Evolutionary conservation across 2,888 invertebrate genomes (phyloP).

Genomic region (Macrosoma leucophasiata): DNA sequence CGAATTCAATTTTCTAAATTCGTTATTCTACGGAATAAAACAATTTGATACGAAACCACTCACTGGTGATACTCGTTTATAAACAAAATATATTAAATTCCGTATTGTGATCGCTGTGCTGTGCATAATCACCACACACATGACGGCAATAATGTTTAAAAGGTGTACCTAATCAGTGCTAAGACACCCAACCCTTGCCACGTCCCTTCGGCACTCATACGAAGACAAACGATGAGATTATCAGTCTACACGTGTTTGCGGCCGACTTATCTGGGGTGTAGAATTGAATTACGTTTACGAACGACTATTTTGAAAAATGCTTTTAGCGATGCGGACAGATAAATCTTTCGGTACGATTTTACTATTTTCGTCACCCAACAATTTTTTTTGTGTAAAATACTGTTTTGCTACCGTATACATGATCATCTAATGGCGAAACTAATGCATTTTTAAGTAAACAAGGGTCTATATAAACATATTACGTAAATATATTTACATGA

Average conservation of each 20-base stretch:
- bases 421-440: too few relatives aligned
- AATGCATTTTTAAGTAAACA: too few relatives aligned
- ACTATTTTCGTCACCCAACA: too few relatives aligned
- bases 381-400: too few relatives aligned
- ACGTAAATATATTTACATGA: too few relatives aligned
- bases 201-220: conserved; percentile 28
- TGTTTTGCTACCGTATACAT: too few relatives aligned
- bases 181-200: conserved; percentile 42
- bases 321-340: conserved; percentile 39
- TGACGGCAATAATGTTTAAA: conserved; percentile 58
- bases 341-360: conserved; percentile 22
- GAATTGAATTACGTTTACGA: conserved; percentile 31
- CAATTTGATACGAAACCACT: conserved; percentile 25
- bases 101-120: conserved; percentile 46
- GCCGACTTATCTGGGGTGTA: conserved; percentile 27
- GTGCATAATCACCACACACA: conserved; percentile 52
- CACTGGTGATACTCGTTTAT: background rate
- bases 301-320: conserved; percentile 48
- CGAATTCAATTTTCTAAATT: conserved; percentile 31
- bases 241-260: conserved; percentile 33
- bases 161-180: conserved; percentile 32
- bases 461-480: too few relatives aligned
- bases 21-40: conserved; percentile 56
- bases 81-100: too few relatives aligned
- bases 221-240: conserved; percentile 30